Base-by-base conservation (phyloP, 2,888 invertebrate genomes). In the Phlogophora meticulosa region DNA sequence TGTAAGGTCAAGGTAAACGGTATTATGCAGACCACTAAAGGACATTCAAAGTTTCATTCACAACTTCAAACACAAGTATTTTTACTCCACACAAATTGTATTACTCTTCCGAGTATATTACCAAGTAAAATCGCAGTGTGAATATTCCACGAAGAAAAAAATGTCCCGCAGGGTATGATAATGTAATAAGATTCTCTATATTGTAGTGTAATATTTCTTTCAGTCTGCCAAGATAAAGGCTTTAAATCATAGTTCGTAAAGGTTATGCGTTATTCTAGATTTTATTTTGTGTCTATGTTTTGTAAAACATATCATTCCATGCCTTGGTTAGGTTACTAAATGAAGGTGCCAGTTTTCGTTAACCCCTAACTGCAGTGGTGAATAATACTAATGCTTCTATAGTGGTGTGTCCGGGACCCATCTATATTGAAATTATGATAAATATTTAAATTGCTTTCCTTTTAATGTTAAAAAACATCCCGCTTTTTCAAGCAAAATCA, bases 181-280 rank as follows among this genome's bases (percentile, higher is more conserved):
- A 24, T 72, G 24, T 49, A 65, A 59, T 49, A 62, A 67, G 34
- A 55, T 38, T 38, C 15, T 62, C 75, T 70, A 49, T 70, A 70
- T 59, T 62, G 59, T 79, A 17, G 57, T 46, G 17, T 32, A 46
- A 70, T 79, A 79, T 75, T 57, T 76, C 52, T 59, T 40, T 36
- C 49, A 24, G 15, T 42, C 34, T 60, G 43, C 57, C 59, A 42
- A 28, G 65, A 71, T 70, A 71, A 70, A 64, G n/a, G 49, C 40
- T 55, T 70, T 79, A 75, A 79, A 75, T 76, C 79, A 56, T 56
- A 36, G 20, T 73, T 61, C 58, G 22, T 52, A 53, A 57, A 60
- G 42, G 53, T 46, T 62, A 28, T 62, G 17, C 11, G 38, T 20
- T 63, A 49, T 76, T 63, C 13, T 51, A 45, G 42, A 2, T 32